Percentiles rank a stretch among this genome's conserved stretches.
These are phyloP conservation scores for Strix occidentalis DNA, from an alignment of 2,797 vertebrate species.

Conservation along the genomic window DNA sequence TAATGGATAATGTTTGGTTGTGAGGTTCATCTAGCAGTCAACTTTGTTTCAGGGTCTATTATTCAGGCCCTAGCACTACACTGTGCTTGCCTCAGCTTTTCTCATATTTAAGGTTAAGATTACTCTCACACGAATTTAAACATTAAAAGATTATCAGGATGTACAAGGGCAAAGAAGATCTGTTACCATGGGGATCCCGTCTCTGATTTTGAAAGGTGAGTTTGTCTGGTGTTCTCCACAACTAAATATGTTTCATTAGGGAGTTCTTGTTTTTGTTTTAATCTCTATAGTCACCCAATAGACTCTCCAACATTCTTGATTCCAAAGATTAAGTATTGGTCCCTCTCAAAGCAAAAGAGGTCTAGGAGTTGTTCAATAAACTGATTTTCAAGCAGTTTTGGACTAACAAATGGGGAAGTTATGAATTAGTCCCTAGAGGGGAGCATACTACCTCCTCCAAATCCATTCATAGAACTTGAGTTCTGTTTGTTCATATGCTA, in stretches of 20 bases:
- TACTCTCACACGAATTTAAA: background rate
- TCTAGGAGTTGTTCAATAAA: background rate
- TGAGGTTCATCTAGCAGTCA: too few relatives aligned
- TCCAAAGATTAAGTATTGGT: too few relatives aligned
- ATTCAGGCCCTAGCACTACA: too few relatives aligned
- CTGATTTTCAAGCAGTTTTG: background rate
- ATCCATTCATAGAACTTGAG: background rate
- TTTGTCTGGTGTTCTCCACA: background rate
- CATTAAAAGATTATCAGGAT: background rate
- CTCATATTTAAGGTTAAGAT: background rate
- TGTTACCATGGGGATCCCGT: background rate
- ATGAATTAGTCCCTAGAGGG: background rate
- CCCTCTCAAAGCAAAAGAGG: background rate
- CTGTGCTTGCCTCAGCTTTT: background rate
- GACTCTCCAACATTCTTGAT: background rate
- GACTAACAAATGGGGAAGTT: background rate
- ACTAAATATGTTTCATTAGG: background rate
- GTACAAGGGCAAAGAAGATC: background rate
- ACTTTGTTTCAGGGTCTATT: too few relatives aligned
- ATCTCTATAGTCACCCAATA: rapidly evolving
- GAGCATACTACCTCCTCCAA: background rate
- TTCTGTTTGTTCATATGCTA: background rate
- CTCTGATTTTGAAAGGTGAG: background rate
- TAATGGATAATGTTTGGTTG: too few relatives aligned
- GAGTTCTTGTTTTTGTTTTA: background rate